Conservation (phyloP, 2,888 invertebrate genomes). For the Apantesis nais region DNA sequence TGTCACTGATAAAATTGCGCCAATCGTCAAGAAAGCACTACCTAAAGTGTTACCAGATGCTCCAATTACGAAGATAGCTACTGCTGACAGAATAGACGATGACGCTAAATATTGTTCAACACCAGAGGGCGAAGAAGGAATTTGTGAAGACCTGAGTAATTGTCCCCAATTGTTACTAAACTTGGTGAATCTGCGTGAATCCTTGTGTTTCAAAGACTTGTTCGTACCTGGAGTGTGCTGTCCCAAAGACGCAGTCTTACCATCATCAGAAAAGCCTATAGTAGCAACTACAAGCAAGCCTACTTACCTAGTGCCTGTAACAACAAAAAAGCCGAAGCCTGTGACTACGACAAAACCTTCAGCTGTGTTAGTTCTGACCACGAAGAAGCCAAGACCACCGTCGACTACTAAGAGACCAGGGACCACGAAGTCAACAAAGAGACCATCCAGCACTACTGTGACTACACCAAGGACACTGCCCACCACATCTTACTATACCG, state of each 20-base stretch:
- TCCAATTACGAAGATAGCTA: constrained; percentile 75
- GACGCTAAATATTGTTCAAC: constrained; percentile 90
- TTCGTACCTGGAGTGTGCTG: constrained; percentile 97
- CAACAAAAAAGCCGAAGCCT: constrained; percentile 67
- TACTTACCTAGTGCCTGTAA: constrained; percentile 75
- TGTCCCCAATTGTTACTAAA: constrained; percentile 94
- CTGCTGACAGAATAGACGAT: constrained; percentile 74
- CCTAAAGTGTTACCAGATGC: constrained; percentile 77
- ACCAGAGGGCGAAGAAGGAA: constrained; percentile 91
- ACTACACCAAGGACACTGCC: constrained; percentile 62
- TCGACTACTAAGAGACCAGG: constrained; percentile 57
- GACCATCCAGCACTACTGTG: constrained; percentile 57
- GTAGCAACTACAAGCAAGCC: constrained; percentile 73
- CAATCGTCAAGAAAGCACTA: constrained; percentile 85
- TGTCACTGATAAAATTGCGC: constrained; percentile 92
- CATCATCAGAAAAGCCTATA: constrained; percentile 67
- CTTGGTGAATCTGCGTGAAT: constrained; percentile 92
- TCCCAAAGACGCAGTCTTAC: constrained; percentile 85
- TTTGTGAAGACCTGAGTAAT: constrained; percentile 94
- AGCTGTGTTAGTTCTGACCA: constrained; percentile 64
- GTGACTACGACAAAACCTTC: constrained; percentile 62
- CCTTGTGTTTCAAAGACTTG: constrained; percentile 95
- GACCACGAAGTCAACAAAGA: constrained; percentile 61
- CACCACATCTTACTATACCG: constrained; percentile 81
- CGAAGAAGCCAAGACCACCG: constrained; percentile 61